Percentiles rank a stretch among this genome's conserved stretches.
phyloP scores from a whole-genome alignment of 2,797 vertebrate species.

The Ctenopoma kingsleyae region DNA sequence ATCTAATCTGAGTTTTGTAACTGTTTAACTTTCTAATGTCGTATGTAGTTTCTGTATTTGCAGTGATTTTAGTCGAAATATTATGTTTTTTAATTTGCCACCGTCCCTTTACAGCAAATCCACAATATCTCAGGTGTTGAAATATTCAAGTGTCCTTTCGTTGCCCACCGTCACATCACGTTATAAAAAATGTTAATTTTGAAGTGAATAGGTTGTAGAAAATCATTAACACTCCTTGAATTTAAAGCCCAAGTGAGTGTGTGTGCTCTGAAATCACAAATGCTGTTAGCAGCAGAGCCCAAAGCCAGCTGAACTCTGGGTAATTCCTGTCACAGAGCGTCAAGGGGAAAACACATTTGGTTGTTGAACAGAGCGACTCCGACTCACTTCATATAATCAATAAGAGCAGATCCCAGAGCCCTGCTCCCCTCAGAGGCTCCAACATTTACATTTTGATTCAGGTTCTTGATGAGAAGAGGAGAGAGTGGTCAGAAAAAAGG shows the following conservation, averaged over 20 bases:
- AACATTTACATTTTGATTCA: slow-evolving; percentile 78
- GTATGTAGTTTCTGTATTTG: too few species aligned
- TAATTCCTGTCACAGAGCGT: slow-evolving; percentile 66
- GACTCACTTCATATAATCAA: slow-evolving; percentile 67
- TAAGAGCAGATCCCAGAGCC: slow-evolving; percentile 58
- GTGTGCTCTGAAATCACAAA: slow-evolving; percentile 30
- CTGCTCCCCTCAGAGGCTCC: slow-evolving; percentile 40
- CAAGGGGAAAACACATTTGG: slow-evolving; percentile 52
- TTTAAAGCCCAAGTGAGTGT: background rate
- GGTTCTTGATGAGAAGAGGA: slow-evolving; percentile 33
- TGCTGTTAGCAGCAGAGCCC: slow-evolving; percentile 53
- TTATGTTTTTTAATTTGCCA: too few species aligned
- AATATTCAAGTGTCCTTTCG: slow-evolving; percentile 8
- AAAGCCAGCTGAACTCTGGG: slow-evolving; percentile 65
- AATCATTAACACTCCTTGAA: slow-evolving; percentile 12
- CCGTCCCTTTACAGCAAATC: too few species aligned
- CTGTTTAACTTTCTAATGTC: too few species aligned
- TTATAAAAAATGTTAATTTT: background rate
- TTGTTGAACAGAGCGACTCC: slow-evolving; percentile 60
- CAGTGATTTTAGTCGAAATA: too few species aligned
- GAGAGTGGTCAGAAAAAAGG: slow-evolving; percentile 62
- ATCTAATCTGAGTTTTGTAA: too few species aligned
- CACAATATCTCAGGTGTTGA: background rate
- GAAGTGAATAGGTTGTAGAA: background rate
- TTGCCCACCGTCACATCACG: background rate